Evolutionary conservation across 2,113 vertebrate genomes (phyloP), one percentile per base, ranked within the genome.

Genomic region (Dipodomys merriami): DNA sequence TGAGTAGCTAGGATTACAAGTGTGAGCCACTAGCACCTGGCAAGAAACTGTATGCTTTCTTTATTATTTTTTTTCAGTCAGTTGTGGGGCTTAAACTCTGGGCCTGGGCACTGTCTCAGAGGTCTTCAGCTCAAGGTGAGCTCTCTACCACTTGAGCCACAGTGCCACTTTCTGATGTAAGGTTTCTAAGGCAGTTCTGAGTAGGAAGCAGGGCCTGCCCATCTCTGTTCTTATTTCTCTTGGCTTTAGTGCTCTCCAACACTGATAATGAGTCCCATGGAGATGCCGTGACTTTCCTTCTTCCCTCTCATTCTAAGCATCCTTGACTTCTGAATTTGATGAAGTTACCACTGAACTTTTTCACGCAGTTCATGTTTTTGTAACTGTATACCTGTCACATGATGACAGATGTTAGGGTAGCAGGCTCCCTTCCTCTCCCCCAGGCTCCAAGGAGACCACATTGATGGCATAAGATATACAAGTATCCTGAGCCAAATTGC

Each of bases 331-430:
- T 78, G 39, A 60, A 69, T 30, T 72, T 30, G 46, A 53, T 57
- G 62, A 81, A 69, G 81, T 91, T 77, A 78, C 35, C 53, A 93
- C 46, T 92, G 78, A 90, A 78, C 39, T 46, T 72, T 30, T 73
- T 22, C 69, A 90, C 25, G 27, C 13, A 65, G 11, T 68, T 89
- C 62, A 80, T 49, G 18, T 29, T 62, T 87, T 84, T 90, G 33
- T 44, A 65, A 80, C 39, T 67, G 57, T 65, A 73, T 23, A 46
- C 39, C 29, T 76, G 80, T 85, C 46, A 65, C 74, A 19, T 33
- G 19, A 85, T 62, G 74, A 87, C 27, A 79, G 62, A 44, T 16
- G 1, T 33, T 11, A 68, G 35, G 46, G 73, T 39, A 73, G 2
- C 39, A 27, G 0, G 6, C 9, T 88, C 13, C 53, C 62, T 57